These are phyloP conservation scores for Bos javanicus DNA, from an alignment of 2,113 vertebrate genomes.

Conservation along the genomic window DNA sequence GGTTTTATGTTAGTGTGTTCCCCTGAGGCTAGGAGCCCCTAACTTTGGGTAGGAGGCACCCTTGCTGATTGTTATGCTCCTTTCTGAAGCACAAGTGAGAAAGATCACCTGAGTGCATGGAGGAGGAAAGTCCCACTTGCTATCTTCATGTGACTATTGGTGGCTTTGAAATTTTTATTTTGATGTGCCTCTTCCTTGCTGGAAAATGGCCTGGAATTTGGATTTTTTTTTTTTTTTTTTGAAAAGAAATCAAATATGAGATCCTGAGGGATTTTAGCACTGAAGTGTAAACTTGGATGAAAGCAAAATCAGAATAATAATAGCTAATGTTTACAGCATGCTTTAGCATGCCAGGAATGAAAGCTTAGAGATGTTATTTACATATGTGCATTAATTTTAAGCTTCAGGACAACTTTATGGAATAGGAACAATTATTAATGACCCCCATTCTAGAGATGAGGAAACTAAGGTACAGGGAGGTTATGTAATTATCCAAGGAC, in stretches of 20 bases:
- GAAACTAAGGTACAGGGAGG: neutral
- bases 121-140: neutral
- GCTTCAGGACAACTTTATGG: neutral
- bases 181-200: neutral
- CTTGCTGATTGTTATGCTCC: neutral
- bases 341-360: neutral
- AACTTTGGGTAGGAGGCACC: neutral
- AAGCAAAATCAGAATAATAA: neutral
- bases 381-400: neutral
- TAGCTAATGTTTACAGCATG: neutral
- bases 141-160: neutral
- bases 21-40: neutral
- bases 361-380: neutral
- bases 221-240: neutral
- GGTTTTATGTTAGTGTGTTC: neutral
- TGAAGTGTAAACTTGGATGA: neutral
- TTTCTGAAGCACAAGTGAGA: neutral
- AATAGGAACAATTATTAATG: neutral
- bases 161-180: neutral
- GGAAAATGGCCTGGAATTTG: conserved; percentile 1
- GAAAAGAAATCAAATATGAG: neutral
- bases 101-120: rapidly evolving
- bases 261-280: neutral
- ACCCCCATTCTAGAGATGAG: neutral
- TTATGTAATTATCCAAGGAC: neutral